Evolutionary conservation across 2,113 vertebrate genomes (phyloP), one percentile per base, ranked within the genome.

Genomic region (Urocitellus parryii): DNA sequence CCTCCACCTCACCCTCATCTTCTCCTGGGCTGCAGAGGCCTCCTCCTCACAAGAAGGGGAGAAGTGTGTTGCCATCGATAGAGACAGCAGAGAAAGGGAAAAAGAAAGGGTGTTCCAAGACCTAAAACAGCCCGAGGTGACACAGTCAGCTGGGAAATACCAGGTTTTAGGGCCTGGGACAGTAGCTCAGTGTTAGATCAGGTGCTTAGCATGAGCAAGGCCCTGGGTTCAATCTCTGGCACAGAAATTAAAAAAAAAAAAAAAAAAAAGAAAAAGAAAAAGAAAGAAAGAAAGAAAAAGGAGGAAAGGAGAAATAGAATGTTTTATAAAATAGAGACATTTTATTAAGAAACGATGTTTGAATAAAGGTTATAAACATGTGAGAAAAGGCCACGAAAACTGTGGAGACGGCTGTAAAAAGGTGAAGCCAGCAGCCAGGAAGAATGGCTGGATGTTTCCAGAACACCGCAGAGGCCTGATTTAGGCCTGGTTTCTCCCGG

Each of bases 301-400:
- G 9, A 8, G 32, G 9, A n/a, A 8, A n/a, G 16, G 2, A 14
- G 18, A 7, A 8, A 18, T 2, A 32, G 27, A 37, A 22, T n/a
- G 20, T 27, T 94, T 84, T 89, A 65, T 79, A 70, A 90, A 82
- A 25, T 32, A 61, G 83, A 84, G 27, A 45, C 1, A 70, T 88
- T 58, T 58, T 65, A 24, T 80, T 61, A 65, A 94, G 74, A 80
- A 96, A 29, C 18, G 61, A 20, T 25, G 34, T 32, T 80, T 93
- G 25, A 32, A 70, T 2, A 4, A 63, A 48, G 39, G 32, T 42
- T 89, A 45, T 34, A 27, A 74, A 27, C 13, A 79, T 16, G 83
- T 12, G 37, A 80, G 20, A 72, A 34, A 76, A 34, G 34, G 45
- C 25, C 56, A 89, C 53, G 56, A 37, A 88, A 27, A 4, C 27